Evolutionary conservation across 2,888 invertebrate species (phyloP), one percentile per base, ranked within the genome.

Genomic region (Dicyrtoma fusca): DNA sequence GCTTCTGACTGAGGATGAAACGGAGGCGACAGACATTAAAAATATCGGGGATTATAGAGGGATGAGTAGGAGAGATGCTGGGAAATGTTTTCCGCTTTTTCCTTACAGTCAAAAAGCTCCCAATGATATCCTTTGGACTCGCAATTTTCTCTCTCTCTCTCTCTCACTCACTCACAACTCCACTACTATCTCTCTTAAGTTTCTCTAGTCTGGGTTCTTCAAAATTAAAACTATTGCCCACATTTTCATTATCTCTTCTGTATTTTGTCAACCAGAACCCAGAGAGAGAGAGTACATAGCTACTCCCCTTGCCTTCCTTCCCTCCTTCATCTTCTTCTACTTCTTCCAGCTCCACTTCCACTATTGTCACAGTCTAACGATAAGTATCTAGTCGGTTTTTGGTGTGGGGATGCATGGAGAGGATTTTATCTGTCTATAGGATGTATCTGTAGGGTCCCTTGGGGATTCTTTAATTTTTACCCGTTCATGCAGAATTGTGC

Each of bases 1-100:
- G 34, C 4, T 3, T 34, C 4, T 5, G 8, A 5, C 4, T 34
- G 34, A 34, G 34, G 34, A 34, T 34, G 34, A 65, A 19, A 59
- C 26, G 34, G 14, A 65, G 65, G 66, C 66, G 66, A 66, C 66
- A 57, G 57, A 57, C 68, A 68, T 68, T 68, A 68, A 68, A 68
- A 68, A 68, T 68, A 68, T 68, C 68, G 68, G 57, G 59, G 57
- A 68, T 68, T 68, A 68, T 68, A 53, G 21, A 57, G 57, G 68
- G 53, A 68, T 68, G 68, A 68, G 44, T 55, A 51, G 47, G 55
- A 53, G 17, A 42, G 68, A 68, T n/a, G 55, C 47, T 68, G 21
- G 45, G 8, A 51, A 51, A 66, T 53, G 66, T 53, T 66, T 53
- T 34, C 42, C 8, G 51, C 26, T 34, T 34, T 34, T 34, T 34